Conservation (phyloP, 1,140 invertebrate species). For the Melipona quadrifasciata region DNA sequence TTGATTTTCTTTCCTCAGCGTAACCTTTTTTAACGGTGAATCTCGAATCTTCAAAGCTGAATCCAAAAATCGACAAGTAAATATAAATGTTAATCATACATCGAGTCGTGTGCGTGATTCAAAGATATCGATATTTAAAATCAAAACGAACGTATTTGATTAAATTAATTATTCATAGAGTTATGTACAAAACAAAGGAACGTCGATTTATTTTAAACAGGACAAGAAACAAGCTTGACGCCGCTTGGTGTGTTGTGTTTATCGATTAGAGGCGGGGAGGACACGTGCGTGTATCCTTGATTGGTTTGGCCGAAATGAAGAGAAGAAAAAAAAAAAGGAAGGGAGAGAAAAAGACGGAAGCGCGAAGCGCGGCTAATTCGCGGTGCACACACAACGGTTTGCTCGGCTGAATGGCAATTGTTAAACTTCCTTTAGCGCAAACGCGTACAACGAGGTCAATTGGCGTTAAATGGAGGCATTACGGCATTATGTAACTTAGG, state of each 20-base stretch:
- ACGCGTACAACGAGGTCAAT: conserved; percentile 82
- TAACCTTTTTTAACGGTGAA: too few species aligned
- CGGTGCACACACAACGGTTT: conserved; percentile 72
- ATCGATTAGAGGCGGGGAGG: neutral
- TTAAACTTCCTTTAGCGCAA: conserved; percentile 81
- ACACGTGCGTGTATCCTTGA: neutral
- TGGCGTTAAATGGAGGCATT: conserved; percentile 81
- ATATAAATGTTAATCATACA: too few species aligned
- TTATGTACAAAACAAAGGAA: too few species aligned
- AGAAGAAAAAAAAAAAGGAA: conserved; percentile 59
- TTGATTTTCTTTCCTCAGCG: too few species aligned
- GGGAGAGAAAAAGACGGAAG: conserved; percentile 75
- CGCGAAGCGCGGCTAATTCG: conserved; percentile 69
- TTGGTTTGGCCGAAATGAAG: neutral
- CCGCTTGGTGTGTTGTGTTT: too few species aligned
- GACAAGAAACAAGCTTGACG: neutral
- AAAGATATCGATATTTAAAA: too few species aligned
- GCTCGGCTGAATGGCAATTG: conserved; percentile 80
- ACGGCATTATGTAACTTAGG: conserved; percentile 80
- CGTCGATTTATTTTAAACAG: too few species aligned
- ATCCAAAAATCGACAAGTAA: too few species aligned
- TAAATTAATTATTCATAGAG: too few species aligned
- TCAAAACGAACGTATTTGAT: too few species aligned
- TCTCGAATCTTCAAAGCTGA: too few species aligned
- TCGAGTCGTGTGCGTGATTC: too few species aligned